Conservation (phyloP, 1,140 invertebrate species). For the Mizuhopecten yessoensis region DNA sequence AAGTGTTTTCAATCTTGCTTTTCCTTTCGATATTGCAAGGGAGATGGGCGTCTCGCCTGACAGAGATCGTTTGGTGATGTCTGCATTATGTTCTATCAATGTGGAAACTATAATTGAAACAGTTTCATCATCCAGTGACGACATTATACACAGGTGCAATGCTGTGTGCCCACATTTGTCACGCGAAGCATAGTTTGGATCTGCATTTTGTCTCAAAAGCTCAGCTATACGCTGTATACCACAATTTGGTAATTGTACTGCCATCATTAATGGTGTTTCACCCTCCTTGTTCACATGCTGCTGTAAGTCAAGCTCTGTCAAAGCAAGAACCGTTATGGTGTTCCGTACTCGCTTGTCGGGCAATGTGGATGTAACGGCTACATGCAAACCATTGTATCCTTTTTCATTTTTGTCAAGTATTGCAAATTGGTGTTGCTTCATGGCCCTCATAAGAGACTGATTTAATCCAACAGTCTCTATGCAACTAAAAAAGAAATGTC, state of each 20-base stretch:
- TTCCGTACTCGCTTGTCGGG: not conserved
- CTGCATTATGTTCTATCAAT: not conserved
- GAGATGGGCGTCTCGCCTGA: not conserved
- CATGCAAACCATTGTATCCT: not conserved
- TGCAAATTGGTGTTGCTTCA: not conserved
- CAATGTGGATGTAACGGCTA: not conserved
- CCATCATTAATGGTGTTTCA: not conserved
- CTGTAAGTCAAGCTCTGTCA: not conserved
- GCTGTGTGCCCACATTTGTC: not conserved
- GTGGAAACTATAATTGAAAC: not conserved
- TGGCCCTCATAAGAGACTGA: not conserved
- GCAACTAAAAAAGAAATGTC: not conserved
- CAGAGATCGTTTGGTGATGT: not conserved
- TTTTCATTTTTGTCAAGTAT: not conserved
- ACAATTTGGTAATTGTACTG: not conserved
- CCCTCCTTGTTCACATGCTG: not conserved
- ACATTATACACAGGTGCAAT: not conserved
- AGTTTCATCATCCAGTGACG: not conserved
- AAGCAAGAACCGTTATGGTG: not conserved
- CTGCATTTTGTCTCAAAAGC: not conserved
- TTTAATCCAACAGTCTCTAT: not conserved
- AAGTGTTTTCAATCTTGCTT: not conserved
- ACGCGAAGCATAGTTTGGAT: not conserved
- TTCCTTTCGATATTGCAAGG: not conserved
- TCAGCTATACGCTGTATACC: not conserved